Conservation (phyloP, 2,797 vertebrate genomes). For the Crypturellus tataupa region DNA sequence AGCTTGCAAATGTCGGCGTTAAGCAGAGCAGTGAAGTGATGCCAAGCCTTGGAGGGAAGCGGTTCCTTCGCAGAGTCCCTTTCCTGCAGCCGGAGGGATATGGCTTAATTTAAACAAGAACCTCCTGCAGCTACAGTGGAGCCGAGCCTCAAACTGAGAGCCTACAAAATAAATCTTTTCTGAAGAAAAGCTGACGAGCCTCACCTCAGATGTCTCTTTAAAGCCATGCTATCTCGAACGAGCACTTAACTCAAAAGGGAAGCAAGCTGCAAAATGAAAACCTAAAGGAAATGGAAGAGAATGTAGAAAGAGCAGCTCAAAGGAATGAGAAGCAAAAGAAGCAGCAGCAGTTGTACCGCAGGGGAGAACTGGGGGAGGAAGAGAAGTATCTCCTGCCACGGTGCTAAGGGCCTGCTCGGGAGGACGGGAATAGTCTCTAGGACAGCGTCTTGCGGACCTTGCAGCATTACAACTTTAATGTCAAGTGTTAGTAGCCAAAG, state of each 20-base stretch:
- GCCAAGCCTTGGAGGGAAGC: conserved; percentile 44
- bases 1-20: conserved; percentile 55
- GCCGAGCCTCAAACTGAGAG: conserved; percentile 31
- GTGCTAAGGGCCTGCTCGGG: background rate
- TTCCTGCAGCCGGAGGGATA: conserved; percentile 27
- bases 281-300: background rate
- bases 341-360: background rate
- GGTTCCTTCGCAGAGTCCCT: conserved; percentile 8
- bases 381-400: rapidly evolving
- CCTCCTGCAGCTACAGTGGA: conserved; percentile 25
- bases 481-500: background rate
- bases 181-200: background rate
- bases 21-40: conserved; percentile 45
- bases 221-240: background rate
- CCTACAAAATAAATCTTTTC: background rate
- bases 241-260: background rate
- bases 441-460: background rate
- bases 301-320: background rate
- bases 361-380: background rate
- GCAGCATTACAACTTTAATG: background rate
- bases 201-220: background rate
- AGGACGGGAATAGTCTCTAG: background rate
- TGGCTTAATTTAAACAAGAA: conserved; percentile 15
- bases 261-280: conserved; percentile 21
- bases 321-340: background rate